phyloP scores from a whole-genome alignment of 2,888 invertebrate genomes.

The Dorcus hopei region DNA sequence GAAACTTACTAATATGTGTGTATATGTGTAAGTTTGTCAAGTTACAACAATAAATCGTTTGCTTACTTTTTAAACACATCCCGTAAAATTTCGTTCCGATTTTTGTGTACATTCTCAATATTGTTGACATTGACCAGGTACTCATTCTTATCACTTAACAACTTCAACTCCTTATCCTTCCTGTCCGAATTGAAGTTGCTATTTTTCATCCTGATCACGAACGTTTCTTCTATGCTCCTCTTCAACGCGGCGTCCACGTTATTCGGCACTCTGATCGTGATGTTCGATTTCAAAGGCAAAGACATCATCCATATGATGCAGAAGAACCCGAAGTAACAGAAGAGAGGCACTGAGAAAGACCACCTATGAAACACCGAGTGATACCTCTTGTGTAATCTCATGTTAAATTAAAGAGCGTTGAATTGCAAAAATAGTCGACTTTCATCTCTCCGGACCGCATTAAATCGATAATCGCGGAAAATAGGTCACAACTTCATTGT shows the following conservation, averaged over 20 bases:
- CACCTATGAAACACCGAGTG: slow-evolving; percentile 46
- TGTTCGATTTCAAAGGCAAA: slow-evolving; percentile 45
- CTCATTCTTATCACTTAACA: slow-evolving; percentile 53
- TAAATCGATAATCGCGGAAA: not conserved
- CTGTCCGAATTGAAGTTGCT: slow-evolving; percentile 55
- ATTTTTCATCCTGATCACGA: slow-evolving; percentile 47
- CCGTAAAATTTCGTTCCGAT: slow-evolving; percentile 42
- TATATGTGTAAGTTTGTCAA: no score
- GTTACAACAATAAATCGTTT: not conserved
- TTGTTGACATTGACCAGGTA: slow-evolving; percentile 47
- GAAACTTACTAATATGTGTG: no score
- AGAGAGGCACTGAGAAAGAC: slow-evolving; percentile 55
- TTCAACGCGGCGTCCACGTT: slow-evolving; percentile 31
- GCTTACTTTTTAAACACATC: slow-evolving; percentile 49
- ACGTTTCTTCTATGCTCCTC: slow-evolving; percentile 38
- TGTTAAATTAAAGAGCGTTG: not conserved
- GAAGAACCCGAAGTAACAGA: slow-evolving; percentile 56
- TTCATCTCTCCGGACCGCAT: not conserved
- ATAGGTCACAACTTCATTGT: not conserved
- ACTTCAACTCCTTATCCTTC: slow-evolving; percentile 45
- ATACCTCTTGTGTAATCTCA: not conserved
- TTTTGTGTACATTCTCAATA: slow-evolving; percentile 41
- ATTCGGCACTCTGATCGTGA: slow-evolving; percentile 32
- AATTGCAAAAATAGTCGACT: not conserved
- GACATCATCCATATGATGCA: slow-evolving; percentile 54